Evolutionary conservation across 2,113 vertebrate species (phyloP).

Genomic region (Ctenodactylus gundi): DNA sequence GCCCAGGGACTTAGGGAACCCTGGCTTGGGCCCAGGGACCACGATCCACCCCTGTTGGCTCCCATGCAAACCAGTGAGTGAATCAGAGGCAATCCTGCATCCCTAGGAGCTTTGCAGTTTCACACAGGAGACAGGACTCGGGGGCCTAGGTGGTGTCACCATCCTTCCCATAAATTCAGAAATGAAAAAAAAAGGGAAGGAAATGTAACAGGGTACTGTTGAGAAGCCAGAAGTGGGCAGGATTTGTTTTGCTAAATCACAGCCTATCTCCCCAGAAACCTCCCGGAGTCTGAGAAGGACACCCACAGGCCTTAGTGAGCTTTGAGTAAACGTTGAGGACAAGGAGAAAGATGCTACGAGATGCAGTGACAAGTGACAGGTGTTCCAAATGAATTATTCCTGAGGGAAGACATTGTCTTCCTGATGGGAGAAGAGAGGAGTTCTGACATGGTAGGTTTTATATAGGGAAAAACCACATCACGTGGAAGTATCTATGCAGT

Average conservation of each 20-base stretch:
- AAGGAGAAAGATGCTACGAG: not conserved
- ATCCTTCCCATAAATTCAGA: not conserved
- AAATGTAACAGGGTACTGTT: not conserved
- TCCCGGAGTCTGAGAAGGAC: not conserved
- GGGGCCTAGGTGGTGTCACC: not conserved
- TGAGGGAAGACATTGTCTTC: slow-evolving; percentile 12
- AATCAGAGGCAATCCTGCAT: not conserved
- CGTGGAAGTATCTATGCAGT: not conserved
- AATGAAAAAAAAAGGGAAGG: not conserved
- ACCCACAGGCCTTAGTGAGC: not conserved
- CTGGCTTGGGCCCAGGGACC: too few species aligned
- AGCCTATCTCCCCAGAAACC: not conserved
- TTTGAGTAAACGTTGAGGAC: slow-evolving; percentile 10
- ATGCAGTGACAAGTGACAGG: not conserved
- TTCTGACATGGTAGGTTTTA: slow-evolving; percentile 13
- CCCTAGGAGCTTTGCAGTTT: not conserved
- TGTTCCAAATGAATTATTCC: slow-evolving; percentile 46
- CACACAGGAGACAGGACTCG: not conserved
- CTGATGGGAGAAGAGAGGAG: slow-evolving; percentile 10
- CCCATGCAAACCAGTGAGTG: not conserved
- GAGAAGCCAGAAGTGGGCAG: not conserved
- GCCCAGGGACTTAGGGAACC: too few species aligned
- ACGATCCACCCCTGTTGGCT: not conserved
- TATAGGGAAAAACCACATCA: not conserved
- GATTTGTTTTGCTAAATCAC: not conserved